phyloP scores from a whole-genome alignment of 2,113 vertebrate genomes.

The Erythrolamprus reginae region DNA sequence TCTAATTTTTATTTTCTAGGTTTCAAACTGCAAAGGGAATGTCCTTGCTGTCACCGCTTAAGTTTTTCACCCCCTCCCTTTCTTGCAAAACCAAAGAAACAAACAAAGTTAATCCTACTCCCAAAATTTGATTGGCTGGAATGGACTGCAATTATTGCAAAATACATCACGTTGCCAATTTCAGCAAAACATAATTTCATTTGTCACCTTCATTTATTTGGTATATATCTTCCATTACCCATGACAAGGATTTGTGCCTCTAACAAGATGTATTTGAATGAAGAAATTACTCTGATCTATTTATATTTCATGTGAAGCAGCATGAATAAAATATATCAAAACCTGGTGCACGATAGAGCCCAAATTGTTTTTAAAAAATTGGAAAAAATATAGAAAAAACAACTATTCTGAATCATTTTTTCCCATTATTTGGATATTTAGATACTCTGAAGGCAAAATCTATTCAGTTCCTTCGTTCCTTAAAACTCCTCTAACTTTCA shows the following conservation, averaged over 20 bases:
- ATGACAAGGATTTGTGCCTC: neutral
- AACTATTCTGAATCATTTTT: neutral
- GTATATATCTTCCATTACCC: constrained; percentile 6
- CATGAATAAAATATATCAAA: constrained; percentile 15
- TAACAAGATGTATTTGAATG: constrained; percentile 1
- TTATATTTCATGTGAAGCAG: neutral
- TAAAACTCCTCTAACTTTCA: neutral
- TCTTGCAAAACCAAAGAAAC: neutral
- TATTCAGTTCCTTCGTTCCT: neutral
- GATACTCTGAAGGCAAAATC: neutral
- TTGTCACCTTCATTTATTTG: constrained; percentile 21
- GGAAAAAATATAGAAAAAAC: neutral
- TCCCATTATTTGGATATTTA: neutral
- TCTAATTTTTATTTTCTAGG: neutral
- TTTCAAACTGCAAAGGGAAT: neutral
- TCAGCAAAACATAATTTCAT: constrained; percentile 3
- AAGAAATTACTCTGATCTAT: neutral
- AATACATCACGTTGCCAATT: neutral
- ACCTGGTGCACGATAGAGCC: neutral
- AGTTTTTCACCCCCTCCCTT: neutral
- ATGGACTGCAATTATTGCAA: neutral
- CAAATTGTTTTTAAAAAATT: neutral
- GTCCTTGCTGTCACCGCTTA: neutral
- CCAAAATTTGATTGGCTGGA: neutral
- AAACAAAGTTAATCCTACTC: neutral